These are phyloP conservation scores for Hippoglossus hippoglossus DNA, from an alignment of 2,797 vertebrate genomes.

Conservation along the genomic window DNA sequence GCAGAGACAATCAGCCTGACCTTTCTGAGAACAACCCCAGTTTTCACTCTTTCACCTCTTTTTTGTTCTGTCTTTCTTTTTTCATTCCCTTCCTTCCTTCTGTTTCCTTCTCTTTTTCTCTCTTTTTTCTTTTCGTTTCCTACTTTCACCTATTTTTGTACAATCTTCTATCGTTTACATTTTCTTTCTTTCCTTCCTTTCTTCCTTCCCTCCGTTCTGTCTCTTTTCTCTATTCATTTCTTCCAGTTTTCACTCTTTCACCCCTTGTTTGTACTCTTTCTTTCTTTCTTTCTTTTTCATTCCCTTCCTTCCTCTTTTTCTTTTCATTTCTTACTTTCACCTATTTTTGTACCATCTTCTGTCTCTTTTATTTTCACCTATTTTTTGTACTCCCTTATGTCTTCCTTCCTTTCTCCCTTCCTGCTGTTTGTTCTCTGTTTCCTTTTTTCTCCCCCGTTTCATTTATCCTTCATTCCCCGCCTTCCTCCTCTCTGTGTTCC, in stretches of 20 bases:
- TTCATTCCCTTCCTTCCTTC: background rate
- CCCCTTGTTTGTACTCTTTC: constrained; percentile 48
- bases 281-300: background rate
- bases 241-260: constrained; percentile 72
- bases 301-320: background rate
- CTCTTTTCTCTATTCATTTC: no score
- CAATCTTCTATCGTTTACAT: background rate
- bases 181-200: constrained; percentile 5
- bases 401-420: no score
- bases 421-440: no score
- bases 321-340: constrained; percentile 9
- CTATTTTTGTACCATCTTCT: background rate
- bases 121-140: background rate
- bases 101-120: background rate
- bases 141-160: background rate
- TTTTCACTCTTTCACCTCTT: constrained; percentile 75
- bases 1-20: constrained; percentile 88
- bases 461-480: constrained; percentile 2
- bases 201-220: no score
- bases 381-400: constrained; percentile 3
- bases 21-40: constrained; percentile 83
- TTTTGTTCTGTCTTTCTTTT: constrained; percentile 23
- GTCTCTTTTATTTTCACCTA: no score
- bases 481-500: background rate
- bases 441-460: constrained; percentile 55